Evolutionary conservation across 2,113 vertebrate genomes (phyloP).

Genomic region (Pipra filicauda): DNA sequence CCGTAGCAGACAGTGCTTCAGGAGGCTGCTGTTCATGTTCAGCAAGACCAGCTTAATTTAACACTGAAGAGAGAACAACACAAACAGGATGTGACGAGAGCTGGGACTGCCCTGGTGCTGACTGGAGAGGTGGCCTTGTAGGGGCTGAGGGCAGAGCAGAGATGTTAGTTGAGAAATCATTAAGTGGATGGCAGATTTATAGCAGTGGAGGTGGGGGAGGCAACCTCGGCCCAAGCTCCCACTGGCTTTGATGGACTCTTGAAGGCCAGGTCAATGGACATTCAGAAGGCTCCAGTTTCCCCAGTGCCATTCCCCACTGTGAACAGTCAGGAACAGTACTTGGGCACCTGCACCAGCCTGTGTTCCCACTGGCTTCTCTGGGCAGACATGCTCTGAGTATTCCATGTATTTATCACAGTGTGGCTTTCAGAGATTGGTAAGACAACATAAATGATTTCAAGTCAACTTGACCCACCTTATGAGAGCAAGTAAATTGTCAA

Average conservation of each 20-base stretch:
- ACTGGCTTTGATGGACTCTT: neutral
- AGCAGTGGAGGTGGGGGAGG: conserved; percentile 2
- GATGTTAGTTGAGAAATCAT: conserved; percentile 5
- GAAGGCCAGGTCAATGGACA: neutral
- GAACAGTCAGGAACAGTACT: conserved; percentile 37
- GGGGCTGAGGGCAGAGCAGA: conserved; percentile 45
- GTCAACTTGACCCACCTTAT: conserved; percentile 82
- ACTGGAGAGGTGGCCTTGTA: conserved; percentile 30
- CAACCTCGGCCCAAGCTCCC: conserved; percentile 38
- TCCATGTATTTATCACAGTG: neutral
- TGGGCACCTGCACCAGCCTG: neutral
- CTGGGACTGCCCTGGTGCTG: conserved; percentile 27
- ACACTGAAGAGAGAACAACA: neutral
- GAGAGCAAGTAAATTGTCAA: conserved; percentile 91
- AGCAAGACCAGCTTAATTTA: conserved; percentile 29
- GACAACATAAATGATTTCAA: neutral
- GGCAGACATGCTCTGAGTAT: conserved; percentile 14
- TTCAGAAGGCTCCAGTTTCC: neutral
- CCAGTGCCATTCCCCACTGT: conserved; percentile 41
- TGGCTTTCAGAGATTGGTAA: neutral
- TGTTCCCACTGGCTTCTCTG: neutral
- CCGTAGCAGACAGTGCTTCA: neutral
- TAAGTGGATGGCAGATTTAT: conserved; percentile 13
- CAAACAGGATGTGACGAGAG: neutral
- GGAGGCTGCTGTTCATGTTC: neutral